These are phyloP conservation scores for Ibycter americanus DNA, from an alignment of 2,797 vertebrate genomes.

Conservation along the genomic window DNA sequence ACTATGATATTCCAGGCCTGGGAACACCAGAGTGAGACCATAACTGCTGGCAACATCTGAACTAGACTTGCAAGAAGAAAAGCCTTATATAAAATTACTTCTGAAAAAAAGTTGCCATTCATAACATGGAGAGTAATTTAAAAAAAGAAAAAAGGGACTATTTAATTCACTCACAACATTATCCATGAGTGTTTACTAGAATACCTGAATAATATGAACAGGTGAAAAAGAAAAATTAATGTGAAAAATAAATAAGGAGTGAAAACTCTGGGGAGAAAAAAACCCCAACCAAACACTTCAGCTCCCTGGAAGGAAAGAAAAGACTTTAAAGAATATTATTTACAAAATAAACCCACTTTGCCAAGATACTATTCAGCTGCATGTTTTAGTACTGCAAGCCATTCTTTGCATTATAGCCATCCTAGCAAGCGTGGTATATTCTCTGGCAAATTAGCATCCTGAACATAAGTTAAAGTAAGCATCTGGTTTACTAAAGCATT, in stretches of 20 bases:
- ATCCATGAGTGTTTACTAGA: background rate
- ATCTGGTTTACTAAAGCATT: background rate
- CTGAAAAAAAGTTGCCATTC: background rate
- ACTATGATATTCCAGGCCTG: background rate
- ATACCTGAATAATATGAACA: background rate
- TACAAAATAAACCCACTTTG: background rate
- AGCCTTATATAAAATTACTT: background rate
- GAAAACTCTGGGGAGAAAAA: background rate
- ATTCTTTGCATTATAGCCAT: conserved; percentile 11
- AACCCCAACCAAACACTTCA: background rate
- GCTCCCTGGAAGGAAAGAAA: background rate
- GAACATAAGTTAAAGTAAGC: background rate
- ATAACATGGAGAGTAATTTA: background rate
- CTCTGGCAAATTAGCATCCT: background rate
- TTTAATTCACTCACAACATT: background rate
- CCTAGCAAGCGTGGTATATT: background rate
- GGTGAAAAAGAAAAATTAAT: background rate
- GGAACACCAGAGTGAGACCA: background rate
- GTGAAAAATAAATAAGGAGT: background rate
- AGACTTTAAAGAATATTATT: background rate
- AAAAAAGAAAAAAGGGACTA: background rate
- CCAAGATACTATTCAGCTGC: background rate
- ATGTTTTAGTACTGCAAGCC: background rate
- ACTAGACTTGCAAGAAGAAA: background rate
- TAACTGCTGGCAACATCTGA: background rate